phyloP scores from a whole-genome alignment of 2,113 vertebrate species.

The Syngnathoides biaculeatus region DNA sequence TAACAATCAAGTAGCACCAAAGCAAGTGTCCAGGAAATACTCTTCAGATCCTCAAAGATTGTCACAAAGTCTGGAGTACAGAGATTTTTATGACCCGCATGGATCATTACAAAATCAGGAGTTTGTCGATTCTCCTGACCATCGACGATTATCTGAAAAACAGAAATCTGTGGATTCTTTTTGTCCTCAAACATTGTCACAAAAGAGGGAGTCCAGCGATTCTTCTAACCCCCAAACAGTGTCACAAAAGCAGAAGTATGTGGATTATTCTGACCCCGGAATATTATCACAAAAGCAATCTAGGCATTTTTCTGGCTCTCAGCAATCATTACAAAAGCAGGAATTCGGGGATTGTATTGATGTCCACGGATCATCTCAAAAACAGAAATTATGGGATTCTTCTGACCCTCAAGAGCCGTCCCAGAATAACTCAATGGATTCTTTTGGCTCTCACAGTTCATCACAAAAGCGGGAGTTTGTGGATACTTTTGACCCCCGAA shows the following conservation, averaged over 20 bases:
- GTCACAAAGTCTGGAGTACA: not conserved
- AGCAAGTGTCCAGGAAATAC: too few species aligned
- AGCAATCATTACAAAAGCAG: not conserved
- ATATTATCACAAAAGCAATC: not conserved
- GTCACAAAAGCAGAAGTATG: too few species aligned
- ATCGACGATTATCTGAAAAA: not conserved
- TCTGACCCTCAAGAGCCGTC: not conserved
- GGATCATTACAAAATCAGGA: not conserved
- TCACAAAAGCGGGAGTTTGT: not conserved
- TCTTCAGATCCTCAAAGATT: not conserved
- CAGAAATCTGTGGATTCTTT: not conserved
- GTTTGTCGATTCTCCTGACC: not conserved
- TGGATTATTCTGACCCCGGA: not conserved
- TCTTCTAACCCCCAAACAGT: too few species aligned
- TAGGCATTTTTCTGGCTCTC: not conserved
- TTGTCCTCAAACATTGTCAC: not conserved
- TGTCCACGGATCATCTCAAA: not conserved
- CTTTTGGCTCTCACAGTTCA: not conserved
- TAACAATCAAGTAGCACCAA: not conserved
- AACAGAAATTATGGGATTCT: not conserved
- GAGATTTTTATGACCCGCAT: not conserved
- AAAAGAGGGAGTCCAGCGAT: too few species aligned
- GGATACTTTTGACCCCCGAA: not conserved
- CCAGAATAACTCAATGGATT: not conserved
- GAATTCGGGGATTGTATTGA: not conserved